Base-by-base conservation (phyloP, 2,888 invertebrate species). In the Scrobipalpa costella region DNA sequence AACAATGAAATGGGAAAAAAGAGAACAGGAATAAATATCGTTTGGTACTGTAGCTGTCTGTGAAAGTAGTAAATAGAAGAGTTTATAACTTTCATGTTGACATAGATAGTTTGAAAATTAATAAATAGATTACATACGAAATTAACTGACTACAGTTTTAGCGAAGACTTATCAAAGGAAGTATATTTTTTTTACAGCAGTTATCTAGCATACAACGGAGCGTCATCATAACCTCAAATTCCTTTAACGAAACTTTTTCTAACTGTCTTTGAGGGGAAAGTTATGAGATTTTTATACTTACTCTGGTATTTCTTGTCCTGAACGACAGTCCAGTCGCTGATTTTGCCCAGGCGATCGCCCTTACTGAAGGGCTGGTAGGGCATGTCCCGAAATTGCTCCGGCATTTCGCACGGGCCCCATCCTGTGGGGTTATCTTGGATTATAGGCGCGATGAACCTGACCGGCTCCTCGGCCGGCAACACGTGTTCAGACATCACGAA, bases 281-380 rank as follows among this genome's bases (percentile, higher is more conserved):
- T 65, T 55, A 52, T 7, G 60, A 9, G 34, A 13, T 36, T 52
- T 61, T 33, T 58, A 38, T 62, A 92, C 95, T 93, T 92, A 96
- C 96, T 97, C 71, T 96, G 95, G 84, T 98, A 98, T 90, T 99
- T 96, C 75, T 98, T 97, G 80, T 99, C 98, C 77, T 97, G 97
- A 6, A 97, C 96, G 64, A 98, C 97, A 62, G 98, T 99, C 99
- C 99, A 99, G 84, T 99, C 99, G 77, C 99, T 98, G 75, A 99
- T 99, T 94, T 99, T 99, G 74, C 99, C 99, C 71, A 99, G 93
- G 73, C 99, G 95, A 88, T 99, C 99, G 67, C 98, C 98, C 92
- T 99, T 99, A 73, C 99, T 98, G 86, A 99, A 99, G 49, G 99
- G 99, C 90, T 99, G 99, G 89, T 99, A 99, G 9, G 99, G 99